Conservation (phyloP, 2,888 invertebrate species). For the Brachyptera risi region DNA sequence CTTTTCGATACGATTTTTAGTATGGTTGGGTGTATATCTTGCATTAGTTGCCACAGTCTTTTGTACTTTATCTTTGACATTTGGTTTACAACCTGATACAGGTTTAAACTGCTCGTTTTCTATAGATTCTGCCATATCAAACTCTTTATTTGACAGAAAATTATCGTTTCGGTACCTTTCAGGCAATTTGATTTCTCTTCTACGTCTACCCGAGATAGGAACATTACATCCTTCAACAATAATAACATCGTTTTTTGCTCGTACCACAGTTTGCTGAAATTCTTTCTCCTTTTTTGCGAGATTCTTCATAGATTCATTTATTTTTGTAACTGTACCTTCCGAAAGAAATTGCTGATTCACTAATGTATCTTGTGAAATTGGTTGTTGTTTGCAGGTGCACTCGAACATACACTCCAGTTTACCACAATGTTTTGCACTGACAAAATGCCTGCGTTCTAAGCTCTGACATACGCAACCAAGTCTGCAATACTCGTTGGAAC, state of each 20-base stretch:
- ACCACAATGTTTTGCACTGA: slow-evolving; percentile 55
- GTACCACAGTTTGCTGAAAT: slow-evolving; percentile 66
- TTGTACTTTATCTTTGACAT: no score
- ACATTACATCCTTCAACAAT: slow-evolving; percentile 57
- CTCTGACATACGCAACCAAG: slow-evolving; percentile 66
- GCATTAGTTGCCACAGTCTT: no score
- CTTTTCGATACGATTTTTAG: no score
- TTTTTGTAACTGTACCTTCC: slow-evolving; percentile 32
- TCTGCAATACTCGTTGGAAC: slow-evolving; percentile 54
- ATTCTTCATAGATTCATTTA: slow-evolving; percentile 34
- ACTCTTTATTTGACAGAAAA: no score
- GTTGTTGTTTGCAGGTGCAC: slow-evolving; percentile 45
- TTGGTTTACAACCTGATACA: no score
- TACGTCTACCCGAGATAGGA: slow-evolving; percentile 48
- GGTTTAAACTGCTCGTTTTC: no score
- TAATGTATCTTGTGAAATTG: background rate
- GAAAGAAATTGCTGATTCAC: background rate
- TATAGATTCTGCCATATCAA: no score
- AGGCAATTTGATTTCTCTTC: slow-evolving; percentile 56
- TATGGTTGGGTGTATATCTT: no score
- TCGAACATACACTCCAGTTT: slow-evolving; percentile 57
- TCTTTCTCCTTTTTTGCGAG: slow-evolving; percentile 66
- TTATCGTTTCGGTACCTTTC: slow-evolving; percentile 54
- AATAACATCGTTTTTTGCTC: slow-evolving; percentile 60
- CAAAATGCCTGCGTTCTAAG: slow-evolving; percentile 43